These are phyloP conservation scores for Adelphocoris suturalis DNA, from an alignment of 2,888 invertebrate species.

Conservation along the genomic window DNA sequence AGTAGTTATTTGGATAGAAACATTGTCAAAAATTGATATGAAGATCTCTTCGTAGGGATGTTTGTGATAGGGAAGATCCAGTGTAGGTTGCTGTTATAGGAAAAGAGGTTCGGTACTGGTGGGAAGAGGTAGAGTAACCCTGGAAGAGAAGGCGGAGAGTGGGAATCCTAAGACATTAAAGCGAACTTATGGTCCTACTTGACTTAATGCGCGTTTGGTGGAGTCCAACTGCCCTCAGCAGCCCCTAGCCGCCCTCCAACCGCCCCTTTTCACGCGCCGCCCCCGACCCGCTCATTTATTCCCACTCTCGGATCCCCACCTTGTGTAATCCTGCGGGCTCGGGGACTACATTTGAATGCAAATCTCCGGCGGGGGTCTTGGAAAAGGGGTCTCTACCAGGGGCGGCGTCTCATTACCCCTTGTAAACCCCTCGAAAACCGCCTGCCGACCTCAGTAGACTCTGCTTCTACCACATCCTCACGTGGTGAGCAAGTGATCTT, in stretches of 20 bases:
- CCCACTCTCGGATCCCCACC: conserved; percentile 14
- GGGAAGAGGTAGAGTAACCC: not conserved
- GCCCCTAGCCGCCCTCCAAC: no score
- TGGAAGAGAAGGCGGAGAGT: not conserved
- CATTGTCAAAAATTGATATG: no score
- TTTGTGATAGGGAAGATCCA: no score
- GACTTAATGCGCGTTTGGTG: conserved; percentile 27
- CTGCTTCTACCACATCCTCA: not conserved
- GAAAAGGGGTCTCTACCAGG: not conserved
- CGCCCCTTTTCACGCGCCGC: not conserved
- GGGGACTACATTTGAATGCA: conserved; percentile 33
- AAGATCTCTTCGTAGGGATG: no score
- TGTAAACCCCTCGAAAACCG: not conserved
- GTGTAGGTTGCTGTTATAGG: not conserved
- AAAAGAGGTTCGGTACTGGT: not conserved
- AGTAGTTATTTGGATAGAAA: no score
- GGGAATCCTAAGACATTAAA: conserved; percentile 9
- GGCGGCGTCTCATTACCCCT: conserved; percentile 1
- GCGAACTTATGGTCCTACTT: conserved; percentile 30
- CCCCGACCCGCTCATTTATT: not conserved
- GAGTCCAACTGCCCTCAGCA: no score
- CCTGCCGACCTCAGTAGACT: conserved; percentile 1
- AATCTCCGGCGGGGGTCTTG: not conserved
- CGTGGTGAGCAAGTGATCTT: not conserved
- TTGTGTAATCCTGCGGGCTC: not conserved